Base-by-base conservation (phyloP, 2,888 invertebrate species). In the Eutolmus rufibarbis region DNA sequence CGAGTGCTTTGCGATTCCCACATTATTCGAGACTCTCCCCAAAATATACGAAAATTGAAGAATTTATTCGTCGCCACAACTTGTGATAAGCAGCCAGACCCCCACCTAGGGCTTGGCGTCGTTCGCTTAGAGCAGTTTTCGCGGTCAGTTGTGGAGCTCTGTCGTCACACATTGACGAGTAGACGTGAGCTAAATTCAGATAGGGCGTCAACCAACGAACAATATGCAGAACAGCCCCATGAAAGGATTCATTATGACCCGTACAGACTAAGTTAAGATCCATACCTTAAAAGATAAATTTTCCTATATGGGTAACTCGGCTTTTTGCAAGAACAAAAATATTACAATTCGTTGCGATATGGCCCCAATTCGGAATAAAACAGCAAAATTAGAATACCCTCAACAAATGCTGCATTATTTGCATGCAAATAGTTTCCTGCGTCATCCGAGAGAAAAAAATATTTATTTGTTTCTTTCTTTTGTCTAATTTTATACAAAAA, bases 31-130 rank as follows among this genome's bases (percentile, higher is more conserved):
- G 7, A 16, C 43, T 79, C 79, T 31, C 31, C 51, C 28, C 79
- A 78, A n/a, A n/a, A 37, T 51, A 31, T 82, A 82, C 57, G 56
- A 82, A 82, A 82, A 82, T 82, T 82, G 37, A 82, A 57, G 82
- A 57, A 82, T 82, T 82, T 37, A 31, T 82, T 19, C 23, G 82
- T 57, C 82, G 82, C 82, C 82, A 82, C 19, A 66, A 66, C 66
- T 82, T 23, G 56, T 82, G 57, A 82, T 82, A 82, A 82, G 37
- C 57, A 57, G 66, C 51, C 82, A 82, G 82, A 81, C 66, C 37
- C 12, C 66, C 14, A 66, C 56, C 51, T 23, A 82, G 40, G 19
- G 82, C 82, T 12, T 19, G 28, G 66, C 82, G 19, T 82, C 34
- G 37, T 57, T 34, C 57, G 37, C 37, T 34, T 82, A 37, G 12